A percentile compares a stretch with the other conserved stretches of the same genome.
phyloP scores from a whole-genome alignment of 2,113 vertebrate species.

The Papio anubis region DNA sequence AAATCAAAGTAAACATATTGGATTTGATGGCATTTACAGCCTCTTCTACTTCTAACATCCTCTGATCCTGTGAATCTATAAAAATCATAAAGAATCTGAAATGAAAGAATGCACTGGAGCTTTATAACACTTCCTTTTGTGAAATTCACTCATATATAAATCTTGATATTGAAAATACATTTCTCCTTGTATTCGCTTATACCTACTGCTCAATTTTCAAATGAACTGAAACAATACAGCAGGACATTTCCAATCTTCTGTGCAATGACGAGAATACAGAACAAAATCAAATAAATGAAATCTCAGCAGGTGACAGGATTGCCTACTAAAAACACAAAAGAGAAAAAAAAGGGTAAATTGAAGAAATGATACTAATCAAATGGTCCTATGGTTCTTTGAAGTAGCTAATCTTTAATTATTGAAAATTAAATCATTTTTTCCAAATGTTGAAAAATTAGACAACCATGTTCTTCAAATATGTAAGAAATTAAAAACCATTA shows the following conservation, averaged over 20 bases:
- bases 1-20: background rate
- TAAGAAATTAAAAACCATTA: background rate
- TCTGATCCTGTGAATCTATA: background rate
- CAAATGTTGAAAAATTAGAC: slow-evolving; percentile 40
- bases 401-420: background rate
- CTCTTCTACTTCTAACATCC: background rate
- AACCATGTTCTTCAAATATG: background rate
- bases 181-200: background rate
- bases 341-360: background rate
- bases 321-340: slow-evolving; percentile 9
- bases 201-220: slow-evolving; percentile 31
- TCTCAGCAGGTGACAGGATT: background rate
- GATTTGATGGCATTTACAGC: background rate
- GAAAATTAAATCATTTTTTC: background rate
- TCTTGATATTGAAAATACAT: background rate
- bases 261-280: background rate
- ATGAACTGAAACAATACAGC: slow-evolving; percentile 41
- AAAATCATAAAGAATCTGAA: slow-evolving; percentile 15
- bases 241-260: background rate
- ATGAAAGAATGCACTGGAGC: background rate
- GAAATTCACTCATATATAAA: background rate
- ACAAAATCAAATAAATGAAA: slow-evolving; percentile 40
- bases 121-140: background rate
- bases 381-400: background rate
- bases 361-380: slow-evolving; percentile 39